Evolutionary conservation across 2,113 vertebrate genomes (phyloP), one percentile per base, ranked within the genome.

Genomic region (Percina caprodes): DNA sequence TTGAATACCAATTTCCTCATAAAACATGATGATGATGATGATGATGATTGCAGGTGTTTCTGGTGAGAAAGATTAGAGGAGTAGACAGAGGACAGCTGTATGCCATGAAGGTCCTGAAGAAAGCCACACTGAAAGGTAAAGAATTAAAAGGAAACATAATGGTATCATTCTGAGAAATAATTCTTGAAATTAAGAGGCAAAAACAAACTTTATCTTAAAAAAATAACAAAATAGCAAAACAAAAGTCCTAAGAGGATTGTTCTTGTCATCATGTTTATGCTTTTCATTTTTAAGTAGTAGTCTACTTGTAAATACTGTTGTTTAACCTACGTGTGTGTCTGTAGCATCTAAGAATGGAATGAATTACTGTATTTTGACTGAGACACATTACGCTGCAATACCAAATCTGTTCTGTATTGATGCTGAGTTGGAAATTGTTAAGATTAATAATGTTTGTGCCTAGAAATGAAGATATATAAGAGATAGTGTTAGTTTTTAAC

Each of bases 81-180:
- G 89, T 94, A 18, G 98, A 99, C 78, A 93, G 96, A 0, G 96
- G 96, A n/a, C 97, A 99, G 79, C 97, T 99, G 42, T 99, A 99
- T 49, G 98, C 98, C 30, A 99, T 99, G 98, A 99, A 99, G 83
- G 98, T 99, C n/a, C 94, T 99, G 19, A 99, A 96, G 93, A 99
- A 99, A 82, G 98, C 98, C n/a, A 98, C 98, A 19, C 85, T 95
- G 4, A 95, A 95, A 95, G 94, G 94, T 95, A 85, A 82, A 80
- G 7, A 30, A 24, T 33, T 1, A 63, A 55, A n/a, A 19, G 5
- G n/a, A 56, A n/a, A 23, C 52, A 39, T 39, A 39, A 2, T 10
- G 39, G 10, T 39, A 39, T 39, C 9, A 39, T 35, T 35, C 35
- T 35, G 19, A 68, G 11, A 68, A 68, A 16, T 21, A 1, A 69